A percentile compares a stretch with the other conserved stretches of the same genome.
Evolutionary conservation across 2,113 vertebrate species (phyloP).

Genomic region (Rhizomys pruinosus): DNA sequence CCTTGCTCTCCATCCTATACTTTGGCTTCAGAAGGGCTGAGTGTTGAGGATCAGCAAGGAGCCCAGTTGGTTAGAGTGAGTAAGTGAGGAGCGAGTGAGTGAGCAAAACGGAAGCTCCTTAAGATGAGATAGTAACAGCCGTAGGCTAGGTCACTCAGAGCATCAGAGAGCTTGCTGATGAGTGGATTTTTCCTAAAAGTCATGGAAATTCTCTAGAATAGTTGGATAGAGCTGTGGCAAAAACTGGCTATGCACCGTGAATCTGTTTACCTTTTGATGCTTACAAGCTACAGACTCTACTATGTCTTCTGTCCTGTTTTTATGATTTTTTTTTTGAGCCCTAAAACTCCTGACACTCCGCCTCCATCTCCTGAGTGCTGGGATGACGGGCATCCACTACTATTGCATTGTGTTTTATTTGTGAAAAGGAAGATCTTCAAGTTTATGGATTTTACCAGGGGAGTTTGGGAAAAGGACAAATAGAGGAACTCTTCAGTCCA

Average conservation of each 20-base stretch:
- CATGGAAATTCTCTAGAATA: background rate
- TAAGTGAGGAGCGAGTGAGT: background rate
- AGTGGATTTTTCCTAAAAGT: constrained; percentile 8
- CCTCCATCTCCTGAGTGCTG: background rate
- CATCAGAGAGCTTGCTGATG: background rate
- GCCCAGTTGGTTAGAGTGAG: background rate
- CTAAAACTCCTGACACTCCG: background rate
- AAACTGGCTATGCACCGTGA: background rate
- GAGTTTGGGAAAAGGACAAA: background rate
- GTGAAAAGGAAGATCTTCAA: background rate
- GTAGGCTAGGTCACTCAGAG: background rate
- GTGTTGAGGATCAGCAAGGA: background rate
- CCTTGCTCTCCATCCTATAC: background rate
- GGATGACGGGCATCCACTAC: background rate
- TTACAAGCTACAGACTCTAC: background rate
- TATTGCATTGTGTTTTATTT: background rate
- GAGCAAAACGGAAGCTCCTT: background rate
- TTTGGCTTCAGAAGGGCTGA: background rate
- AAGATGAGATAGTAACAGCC: background rate
- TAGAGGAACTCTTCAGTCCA: background rate
- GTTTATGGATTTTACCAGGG: background rate
- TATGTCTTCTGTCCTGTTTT: background rate
- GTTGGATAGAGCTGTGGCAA: background rate
- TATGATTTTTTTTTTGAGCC: background rate
- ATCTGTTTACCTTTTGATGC: background rate